phyloP scores from a whole-genome alignment of 2,113 vertebrate genomes.

The Balaenoptera acutorostrata region DNA sequence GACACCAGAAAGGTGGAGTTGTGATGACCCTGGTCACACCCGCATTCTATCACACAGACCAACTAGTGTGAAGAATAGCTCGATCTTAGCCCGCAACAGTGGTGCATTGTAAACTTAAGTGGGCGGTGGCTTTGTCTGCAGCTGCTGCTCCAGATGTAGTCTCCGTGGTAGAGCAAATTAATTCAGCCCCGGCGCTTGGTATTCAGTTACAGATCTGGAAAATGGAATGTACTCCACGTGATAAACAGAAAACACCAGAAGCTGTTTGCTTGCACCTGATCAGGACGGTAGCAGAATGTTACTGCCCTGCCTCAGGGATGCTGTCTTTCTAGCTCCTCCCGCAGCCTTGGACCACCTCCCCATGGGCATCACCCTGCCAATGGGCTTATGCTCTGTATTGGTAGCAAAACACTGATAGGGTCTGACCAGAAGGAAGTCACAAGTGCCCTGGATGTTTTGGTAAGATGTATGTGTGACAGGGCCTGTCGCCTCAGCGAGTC shows the following conservation, averaged over 20 bases:
- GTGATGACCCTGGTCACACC: not conserved
- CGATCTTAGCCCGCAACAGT: not conserved
- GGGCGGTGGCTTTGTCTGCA: not conserved
- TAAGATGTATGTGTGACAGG: not conserved
- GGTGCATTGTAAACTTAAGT: accelerated
- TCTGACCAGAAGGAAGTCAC: not conserved
- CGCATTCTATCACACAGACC: not conserved
- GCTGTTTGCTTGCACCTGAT: not conserved
- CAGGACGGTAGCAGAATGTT: not conserved
- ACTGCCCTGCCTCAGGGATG: not conserved
- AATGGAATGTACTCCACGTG: accelerated
- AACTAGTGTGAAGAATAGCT: not conserved
- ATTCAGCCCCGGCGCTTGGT: not conserved
- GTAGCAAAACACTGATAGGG: not conserved
- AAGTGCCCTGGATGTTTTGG: not conserved
- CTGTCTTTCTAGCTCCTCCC: not conserved
- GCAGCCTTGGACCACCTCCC: not conserved
- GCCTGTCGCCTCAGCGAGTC: not conserved
- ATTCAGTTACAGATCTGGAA: not conserved
- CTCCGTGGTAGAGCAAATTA: not conserved
- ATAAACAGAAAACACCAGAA: not conserved
- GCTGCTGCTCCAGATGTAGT: not conserved
- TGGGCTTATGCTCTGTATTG: accelerated
- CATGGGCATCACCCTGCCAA: not conserved
- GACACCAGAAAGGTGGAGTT: not conserved